Evolutionary conservation across 2,113 vertebrate species (phyloP).

Genomic region (Actenoides lindsayi): DNA sequence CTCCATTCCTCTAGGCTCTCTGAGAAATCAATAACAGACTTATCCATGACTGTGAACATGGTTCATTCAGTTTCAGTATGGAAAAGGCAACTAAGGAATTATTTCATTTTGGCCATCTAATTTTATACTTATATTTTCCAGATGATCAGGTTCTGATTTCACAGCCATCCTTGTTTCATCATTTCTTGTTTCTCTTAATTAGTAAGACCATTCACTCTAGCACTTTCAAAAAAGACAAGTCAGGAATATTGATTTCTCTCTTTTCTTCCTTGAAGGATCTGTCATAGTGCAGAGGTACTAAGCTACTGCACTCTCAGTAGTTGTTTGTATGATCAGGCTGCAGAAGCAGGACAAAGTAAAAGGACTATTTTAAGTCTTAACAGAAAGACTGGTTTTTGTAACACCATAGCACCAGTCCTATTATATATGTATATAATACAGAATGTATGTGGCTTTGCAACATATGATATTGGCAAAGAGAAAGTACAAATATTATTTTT

Average conservation of each 20-base stretch:
- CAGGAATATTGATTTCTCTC: neutral
- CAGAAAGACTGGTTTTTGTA: neutral
- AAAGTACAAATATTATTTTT: neutral
- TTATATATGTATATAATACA: neutral
- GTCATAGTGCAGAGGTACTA: neutral
- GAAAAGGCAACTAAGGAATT: neutral
- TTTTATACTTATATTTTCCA: neutral
- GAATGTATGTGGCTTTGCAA: neutral
- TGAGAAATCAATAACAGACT: neutral
- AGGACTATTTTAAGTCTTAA: neutral
- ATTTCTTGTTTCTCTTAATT: conserved; percentile 2
- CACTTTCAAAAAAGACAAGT: neutral
- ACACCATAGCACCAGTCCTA: neutral
- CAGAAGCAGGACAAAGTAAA: neutral
- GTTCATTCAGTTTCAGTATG: neutral
- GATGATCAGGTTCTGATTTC: neutral
- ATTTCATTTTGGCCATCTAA: neutral
- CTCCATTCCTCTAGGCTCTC: neutral
- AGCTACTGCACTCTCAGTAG: neutral
- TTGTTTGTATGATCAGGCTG: neutral
- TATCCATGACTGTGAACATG: neutral
- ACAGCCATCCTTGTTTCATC: neutral
- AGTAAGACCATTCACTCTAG: neutral
- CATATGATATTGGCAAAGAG: neutral
- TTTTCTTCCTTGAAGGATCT: neutral